phyloP scores from a whole-genome alignment of 2,888 invertebrate genomes.

The Chrysina gloriosa region DNA sequence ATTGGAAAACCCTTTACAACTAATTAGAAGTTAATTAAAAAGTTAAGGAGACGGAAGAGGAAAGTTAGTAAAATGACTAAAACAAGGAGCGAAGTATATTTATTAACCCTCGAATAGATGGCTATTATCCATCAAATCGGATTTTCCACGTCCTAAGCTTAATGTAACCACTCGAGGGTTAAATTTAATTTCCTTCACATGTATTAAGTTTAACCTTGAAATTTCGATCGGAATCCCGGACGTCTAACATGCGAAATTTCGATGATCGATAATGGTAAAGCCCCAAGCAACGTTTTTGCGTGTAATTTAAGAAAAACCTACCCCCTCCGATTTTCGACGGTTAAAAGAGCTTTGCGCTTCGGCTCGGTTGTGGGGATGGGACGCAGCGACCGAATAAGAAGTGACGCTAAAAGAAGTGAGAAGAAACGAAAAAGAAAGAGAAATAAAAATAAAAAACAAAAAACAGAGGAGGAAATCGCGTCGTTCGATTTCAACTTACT shows the following conservation, averaged over 20 bases:
- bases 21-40: background rate
- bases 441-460: too few species aligned
- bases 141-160: background rate
- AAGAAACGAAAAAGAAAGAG: constrained; percentile 21
- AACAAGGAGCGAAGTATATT: background rate
- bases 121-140: background rate
- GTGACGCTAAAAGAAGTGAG: constrained; percentile 51
- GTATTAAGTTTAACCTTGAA: background rate
- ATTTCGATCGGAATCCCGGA: too few species aligned
- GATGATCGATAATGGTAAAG: too few species aligned
- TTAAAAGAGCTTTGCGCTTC: constrained; percentile 56
- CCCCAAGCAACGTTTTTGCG: too few species aligned
- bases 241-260: too few species aligned
- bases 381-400: constrained; percentile 54
- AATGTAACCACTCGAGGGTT: background rate
- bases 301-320: constrained; percentile 44
- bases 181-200: background rate
- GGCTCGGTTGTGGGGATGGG: constrained; percentile 51
- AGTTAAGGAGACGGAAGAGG: background rate
- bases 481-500: constrained; percentile 53
- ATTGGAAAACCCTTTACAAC: background rate
- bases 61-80: background rate
- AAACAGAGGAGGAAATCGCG: too few species aligned
- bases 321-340: constrained; percentile 46
- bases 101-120: background rate